Evolutionary conservation across 2,888 invertebrate genomes (phyloP).

Genomic region (Ormyrus pomaceus): DNA sequence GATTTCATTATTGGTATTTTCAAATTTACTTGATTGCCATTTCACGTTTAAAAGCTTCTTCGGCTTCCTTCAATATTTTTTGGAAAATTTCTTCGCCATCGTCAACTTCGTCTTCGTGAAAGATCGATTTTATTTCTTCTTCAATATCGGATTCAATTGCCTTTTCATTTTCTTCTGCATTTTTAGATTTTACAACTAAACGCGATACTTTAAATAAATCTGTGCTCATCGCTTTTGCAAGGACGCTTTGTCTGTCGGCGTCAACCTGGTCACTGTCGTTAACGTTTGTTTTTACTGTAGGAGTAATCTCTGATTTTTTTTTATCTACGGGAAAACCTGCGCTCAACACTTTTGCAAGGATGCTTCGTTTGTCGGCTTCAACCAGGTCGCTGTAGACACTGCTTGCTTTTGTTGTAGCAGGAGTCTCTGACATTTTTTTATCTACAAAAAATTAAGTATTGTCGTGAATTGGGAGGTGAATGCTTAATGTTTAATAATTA

Average conservation of each 20-base stretch:
- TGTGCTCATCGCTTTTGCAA: constrained; percentile 1
- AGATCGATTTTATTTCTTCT: background rate
- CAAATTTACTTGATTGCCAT: constrained; percentile 45
- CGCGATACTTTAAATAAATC: background rate
- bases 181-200: background rate
- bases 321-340: background rate
- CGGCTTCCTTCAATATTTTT: constrained; percentile 22
- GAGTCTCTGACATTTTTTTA: constrained; percentile 13
- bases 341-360: constrained; percentile 14
- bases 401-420: background rate
- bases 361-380: constrained; percentile 36
- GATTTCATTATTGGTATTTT: background rate
- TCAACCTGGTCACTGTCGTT: background rate
- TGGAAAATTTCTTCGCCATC: constrained; percentile 51
- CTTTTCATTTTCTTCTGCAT: background rate
- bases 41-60: constrained; percentile 33
- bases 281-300: background rate
- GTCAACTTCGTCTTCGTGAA: constrained; percentile 43
- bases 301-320: constrained; percentile 14
- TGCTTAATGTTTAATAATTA: too few relatives aligned
- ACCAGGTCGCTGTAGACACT: background rate
- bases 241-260: constrained; percentile 33
- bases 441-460: too few relatives aligned
- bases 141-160: background rate
- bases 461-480: too few relatives aligned